Evolutionary conservation across 2,888 invertebrate genomes (phyloP).

Genomic region (Trichopria drosophilae): DNA sequence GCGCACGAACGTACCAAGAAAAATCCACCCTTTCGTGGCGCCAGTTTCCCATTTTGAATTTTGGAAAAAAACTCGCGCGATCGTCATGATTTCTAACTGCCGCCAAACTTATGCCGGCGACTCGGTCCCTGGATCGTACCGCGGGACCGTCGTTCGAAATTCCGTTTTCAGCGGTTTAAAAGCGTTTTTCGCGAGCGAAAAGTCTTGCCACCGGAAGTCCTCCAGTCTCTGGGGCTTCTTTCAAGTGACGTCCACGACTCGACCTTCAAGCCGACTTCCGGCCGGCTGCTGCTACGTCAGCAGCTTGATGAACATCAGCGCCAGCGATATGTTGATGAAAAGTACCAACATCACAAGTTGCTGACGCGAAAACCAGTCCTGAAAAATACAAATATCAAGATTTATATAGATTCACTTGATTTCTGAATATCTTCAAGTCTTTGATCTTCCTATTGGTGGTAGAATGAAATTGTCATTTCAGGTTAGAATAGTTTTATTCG

Average conservation of each 20-base stretch:
- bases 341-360: conserved; percentile 91
- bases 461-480: too few relatives aligned
- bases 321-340: conserved; percentile 91
- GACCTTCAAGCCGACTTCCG: conserved; percentile 49
- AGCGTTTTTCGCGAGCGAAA: conserved; percentile 29
- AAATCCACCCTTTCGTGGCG: conserved; percentile 4
- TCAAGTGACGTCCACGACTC: conserved; percentile 54
- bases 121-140: conserved; percentile 15
- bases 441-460: too few relatives aligned
- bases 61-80: conserved; percentile 12
- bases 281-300: conserved; percentile 81
- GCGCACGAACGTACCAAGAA: background rate
- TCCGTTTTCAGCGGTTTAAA: conserved; percentile 41
- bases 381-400: conserved; percentile 53
- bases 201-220: conserved; percentile 26
- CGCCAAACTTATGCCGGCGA: too few relatives aligned
- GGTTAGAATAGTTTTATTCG: too few relatives aligned
- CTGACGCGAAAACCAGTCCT: conserved; percentile 97
- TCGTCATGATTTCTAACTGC: conserved; percentile 25
- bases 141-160: conserved; percentile 39
- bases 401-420: too few relatives aligned
- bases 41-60: conserved; percentile 8
- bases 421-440: too few relatives aligned
- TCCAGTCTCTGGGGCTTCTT: conserved; percentile 24
- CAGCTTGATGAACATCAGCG: conserved; percentile 93